Evolutionary conservation across 2,113 vertebrate species (phyloP).

Genomic region (Cyanistes caeruleus): DNA sequence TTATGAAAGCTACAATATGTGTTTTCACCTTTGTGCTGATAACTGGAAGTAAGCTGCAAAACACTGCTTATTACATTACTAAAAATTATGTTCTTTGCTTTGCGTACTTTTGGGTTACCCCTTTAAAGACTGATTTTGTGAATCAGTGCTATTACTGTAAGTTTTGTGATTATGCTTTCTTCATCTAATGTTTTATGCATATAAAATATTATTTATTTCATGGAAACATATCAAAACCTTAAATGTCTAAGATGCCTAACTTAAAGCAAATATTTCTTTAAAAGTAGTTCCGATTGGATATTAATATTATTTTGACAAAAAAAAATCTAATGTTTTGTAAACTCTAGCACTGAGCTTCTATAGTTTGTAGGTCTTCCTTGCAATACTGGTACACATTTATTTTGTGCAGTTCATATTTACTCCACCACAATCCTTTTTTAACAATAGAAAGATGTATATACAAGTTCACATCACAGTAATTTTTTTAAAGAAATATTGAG

Average conservation of each 20-base stretch:
- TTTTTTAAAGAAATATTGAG: constrained; percentile 73
- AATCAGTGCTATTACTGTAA: constrained; percentile 69
- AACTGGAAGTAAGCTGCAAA: constrained; percentile 82
- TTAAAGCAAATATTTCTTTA: constrained; percentile 65
- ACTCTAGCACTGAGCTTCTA: constrained; percentile 67
- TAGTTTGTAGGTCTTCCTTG: constrained; percentile 77
- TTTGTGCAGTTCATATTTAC: constrained; percentile 68
- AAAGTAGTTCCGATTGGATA: constrained; percentile 68
- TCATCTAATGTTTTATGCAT: constrained; percentile 72
- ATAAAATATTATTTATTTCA: constrained; percentile 79
- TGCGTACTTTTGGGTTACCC: constrained; percentile 70
- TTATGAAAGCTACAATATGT: constrained; percentile 81
- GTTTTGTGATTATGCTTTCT: constrained; percentile 71
- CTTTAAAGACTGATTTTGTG: constrained; percentile 78
- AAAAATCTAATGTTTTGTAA: constrained; percentile 59
- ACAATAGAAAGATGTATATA: constrained; percentile 70
- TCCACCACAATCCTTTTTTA: constrained; percentile 62
- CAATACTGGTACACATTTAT: constrained; percentile 68
- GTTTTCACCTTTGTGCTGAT: constrained; percentile 87
- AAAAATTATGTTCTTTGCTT: constrained; percentile 73
- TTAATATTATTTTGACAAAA: constrained; percentile 60
- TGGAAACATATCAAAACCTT: constrained; percentile 71
- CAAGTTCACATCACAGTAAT: constrained; percentile 61
- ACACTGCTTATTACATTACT: constrained; percentile 71
- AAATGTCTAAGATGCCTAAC: constrained; percentile 63